A percentile compares a stretch with the other conserved stretches of the same genome.
These are phyloP conservation scores for Drosophila incognita DNA, from an alignment of 2,888 invertebrate genomes.

Conservation along the genomic window DNA sequence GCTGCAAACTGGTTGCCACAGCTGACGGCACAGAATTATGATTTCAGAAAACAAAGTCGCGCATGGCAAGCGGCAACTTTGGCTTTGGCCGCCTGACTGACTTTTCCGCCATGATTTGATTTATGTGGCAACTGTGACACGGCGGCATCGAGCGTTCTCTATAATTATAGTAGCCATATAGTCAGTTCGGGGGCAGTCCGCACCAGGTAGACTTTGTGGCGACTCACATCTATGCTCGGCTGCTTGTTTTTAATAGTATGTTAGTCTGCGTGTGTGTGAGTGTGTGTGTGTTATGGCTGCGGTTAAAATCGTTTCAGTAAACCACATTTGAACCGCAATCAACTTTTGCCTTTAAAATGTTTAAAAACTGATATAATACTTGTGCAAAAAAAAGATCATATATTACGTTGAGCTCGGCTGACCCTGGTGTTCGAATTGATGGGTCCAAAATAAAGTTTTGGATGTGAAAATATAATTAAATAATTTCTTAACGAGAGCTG, in stretches of 20 bases:
- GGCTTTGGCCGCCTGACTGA: slow-evolving; percentile 56
- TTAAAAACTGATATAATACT: slow-evolving; percentile 7
- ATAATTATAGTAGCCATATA: slow-evolving; percentile 64
- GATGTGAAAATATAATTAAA: background rate
- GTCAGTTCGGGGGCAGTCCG: slow-evolving; percentile 31
- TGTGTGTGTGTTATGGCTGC: slow-evolving; percentile 15
- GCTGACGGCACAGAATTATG: slow-evolving; percentile 61
- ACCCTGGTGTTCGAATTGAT: background rate
- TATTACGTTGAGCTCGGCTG: background rate
- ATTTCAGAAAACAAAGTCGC: slow-evolving; percentile 70
- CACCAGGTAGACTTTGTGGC: slow-evolving; percentile 55
- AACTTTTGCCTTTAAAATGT: slow-evolving; percentile 13
- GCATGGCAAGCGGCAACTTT: slow-evolving; percentile 70
- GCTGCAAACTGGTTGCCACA: slow-evolving; percentile 47
- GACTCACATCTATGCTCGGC: slow-evolving; percentile 32
- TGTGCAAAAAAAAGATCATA: background rate
- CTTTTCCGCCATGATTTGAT: slow-evolving; percentile 76
- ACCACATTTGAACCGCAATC: slow-evolving; percentile 35
- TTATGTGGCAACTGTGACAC: slow-evolving; percentile 82
- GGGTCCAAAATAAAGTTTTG: background rate
- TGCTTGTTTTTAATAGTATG: slow-evolving; percentile 12
- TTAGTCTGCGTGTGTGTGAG: slow-evolving; percentile 6
- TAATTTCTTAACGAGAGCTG: background rate
- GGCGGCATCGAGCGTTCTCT: slow-evolving; percentile 73
- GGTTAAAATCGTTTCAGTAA: slow-evolving; percentile 23